A percentile compares a stretch with the other conserved stretches of the same genome.
These are phyloP conservation scores for Chamaetylas fuelleborni DNA, from an alignment of 2,113 vertebrate species.

Conservation along the genomic window DNA sequence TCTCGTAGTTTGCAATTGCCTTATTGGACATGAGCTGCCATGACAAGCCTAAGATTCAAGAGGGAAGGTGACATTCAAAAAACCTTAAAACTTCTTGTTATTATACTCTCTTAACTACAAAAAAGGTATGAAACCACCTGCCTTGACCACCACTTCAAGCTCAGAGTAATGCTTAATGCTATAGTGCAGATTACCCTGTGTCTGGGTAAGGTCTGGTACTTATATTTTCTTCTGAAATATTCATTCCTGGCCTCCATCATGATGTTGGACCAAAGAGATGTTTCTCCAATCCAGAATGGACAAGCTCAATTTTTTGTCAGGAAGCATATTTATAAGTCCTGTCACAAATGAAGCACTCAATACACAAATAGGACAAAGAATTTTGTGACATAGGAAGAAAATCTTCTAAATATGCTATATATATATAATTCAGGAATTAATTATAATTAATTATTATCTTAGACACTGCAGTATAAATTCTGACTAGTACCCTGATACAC, in stretches of 20 bases:
- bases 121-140: neutral
- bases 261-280: neutral
- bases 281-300: neutral
- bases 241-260: neutral
- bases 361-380: neutral
- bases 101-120: neutral
- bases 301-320: neutral
- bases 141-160: neutral
- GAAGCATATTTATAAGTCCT: neutral
- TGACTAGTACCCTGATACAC: neutral
- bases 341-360: neutral
- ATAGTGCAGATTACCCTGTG: rapidly evolving
- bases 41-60: neutral
- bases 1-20: neutral
- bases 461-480: neutral
- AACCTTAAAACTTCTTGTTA: neutral
- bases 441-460: neutral
- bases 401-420: neutral
- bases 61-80: neutral
- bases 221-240: neutral
- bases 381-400: neutral
- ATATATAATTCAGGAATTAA: neutral
- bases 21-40: neutral
- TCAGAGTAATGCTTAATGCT: neutral
- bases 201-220: neutral